Percentiles rank a stretch among this genome's conserved stretches.
Evolutionary conservation across 2,888 invertebrate genomes (phyloP).

Genomic region (Hirudinaria manillensis): DNA sequence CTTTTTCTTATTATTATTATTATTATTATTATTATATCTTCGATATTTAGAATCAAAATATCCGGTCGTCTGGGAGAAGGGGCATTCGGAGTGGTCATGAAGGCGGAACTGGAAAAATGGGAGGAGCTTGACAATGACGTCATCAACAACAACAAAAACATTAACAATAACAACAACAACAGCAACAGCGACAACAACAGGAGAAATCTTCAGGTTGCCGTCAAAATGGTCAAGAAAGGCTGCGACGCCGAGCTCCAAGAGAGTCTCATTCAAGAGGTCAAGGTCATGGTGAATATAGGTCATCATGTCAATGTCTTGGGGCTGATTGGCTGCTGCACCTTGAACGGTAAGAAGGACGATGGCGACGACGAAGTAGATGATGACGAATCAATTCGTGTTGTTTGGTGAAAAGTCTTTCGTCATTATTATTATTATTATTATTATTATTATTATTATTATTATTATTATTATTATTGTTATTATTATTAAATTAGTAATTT

Average conservation of each 20-base stretch:
- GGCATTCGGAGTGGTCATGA: conserved; percentile 91
- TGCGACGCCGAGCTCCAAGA: conserved; percentile 54
- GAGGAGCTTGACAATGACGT: background rate
- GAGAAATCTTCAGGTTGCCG: background rate
- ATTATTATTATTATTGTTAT: too few species aligned
- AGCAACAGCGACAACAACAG: too few species aligned
- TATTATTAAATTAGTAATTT: too few species aligned
- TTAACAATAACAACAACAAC: too few species aligned
- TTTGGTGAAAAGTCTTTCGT: too few species aligned
- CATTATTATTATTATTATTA: too few species aligned
- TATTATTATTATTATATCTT: background rate
- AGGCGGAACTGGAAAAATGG: conserved; percentile 65
- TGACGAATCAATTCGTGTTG: too few species aligned
- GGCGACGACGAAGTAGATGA: too few species aligned
- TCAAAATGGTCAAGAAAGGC: conserved; percentile 1
- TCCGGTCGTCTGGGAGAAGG: conserved; percentile 77
- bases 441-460: too few species aligned
- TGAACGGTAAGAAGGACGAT: conserved; percentile 26
- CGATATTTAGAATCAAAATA: conserved; percentile 6
- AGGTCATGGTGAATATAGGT: conserved; percentile 92
- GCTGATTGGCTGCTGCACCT: conserved; percentile 66
- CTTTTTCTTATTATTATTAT: background rate
- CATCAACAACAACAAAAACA: too few species aligned
- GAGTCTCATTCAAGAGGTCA: conserved; percentile 60
- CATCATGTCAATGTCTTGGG: conserved; percentile 72